Conservation (phyloP, 1,140 invertebrate species). For the Littorina saxatilis region DNA sequence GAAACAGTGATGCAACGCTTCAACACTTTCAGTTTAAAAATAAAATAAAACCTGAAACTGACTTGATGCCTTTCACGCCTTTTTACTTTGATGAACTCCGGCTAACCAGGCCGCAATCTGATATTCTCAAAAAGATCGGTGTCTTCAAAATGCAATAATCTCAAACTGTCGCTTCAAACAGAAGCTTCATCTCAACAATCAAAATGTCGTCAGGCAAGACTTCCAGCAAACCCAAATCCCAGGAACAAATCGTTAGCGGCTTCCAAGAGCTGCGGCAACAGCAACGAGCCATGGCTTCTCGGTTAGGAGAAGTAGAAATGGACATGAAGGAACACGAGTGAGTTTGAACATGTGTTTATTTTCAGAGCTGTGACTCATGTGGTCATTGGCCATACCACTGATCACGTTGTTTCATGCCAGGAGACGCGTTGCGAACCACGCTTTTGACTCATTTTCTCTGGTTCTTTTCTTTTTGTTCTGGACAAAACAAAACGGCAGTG, state of each 20-base stretch:
- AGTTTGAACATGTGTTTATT: slow-evolving; percentile 62
- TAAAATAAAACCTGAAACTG: neutral
- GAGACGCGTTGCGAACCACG: too few species aligned
- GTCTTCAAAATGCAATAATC: too few species aligned
- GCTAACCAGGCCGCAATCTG: too few species aligned
- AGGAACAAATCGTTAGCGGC: slow-evolving; percentile 88
- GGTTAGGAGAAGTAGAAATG: slow-evolving; percentile 93
- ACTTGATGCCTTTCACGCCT: neutral
- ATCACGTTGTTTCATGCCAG: too few species aligned
- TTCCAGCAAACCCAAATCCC: slow-evolving; percentile 45
- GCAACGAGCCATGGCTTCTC: slow-evolving; percentile 88
- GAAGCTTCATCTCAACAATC: neutral
- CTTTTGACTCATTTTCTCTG: neutral
- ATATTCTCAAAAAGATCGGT: too few species aligned
- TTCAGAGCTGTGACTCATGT: too few species aligned
- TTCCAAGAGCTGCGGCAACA: slow-evolving; percentile 92
- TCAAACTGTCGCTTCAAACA: neutral
- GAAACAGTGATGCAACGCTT: neutral
- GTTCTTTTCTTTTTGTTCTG: too few species aligned
- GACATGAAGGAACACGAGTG: slow-evolving; percentile 97
- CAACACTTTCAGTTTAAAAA: neutral
- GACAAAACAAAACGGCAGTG: too few species aligned
- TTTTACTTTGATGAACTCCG: neutral
- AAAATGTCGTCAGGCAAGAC: slow-evolving; percentile 38
- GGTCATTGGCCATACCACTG: too few species aligned